These are phyloP conservation scores for Bombus consobrinus DNA, from an alignment of 1,140 invertebrate species.

Conservation along the genomic window DNA sequence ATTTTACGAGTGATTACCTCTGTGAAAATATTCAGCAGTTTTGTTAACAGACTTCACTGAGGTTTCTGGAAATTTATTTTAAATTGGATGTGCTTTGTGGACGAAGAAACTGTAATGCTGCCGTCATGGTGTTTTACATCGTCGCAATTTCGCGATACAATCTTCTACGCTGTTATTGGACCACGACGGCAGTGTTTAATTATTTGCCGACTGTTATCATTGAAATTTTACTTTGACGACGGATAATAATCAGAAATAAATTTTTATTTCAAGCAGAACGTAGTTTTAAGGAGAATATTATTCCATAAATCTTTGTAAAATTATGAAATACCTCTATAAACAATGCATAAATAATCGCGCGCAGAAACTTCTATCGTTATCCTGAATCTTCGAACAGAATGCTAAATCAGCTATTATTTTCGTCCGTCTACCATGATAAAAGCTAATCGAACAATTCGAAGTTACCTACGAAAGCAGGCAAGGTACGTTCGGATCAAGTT, in stretches of 20 bases:
- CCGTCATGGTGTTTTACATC: conserved; percentile 7
- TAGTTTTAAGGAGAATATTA: neutral
- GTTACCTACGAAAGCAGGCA: neutral
- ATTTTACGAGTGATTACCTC: conserved; percentile 42
- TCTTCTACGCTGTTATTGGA: neutral
- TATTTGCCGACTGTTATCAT: conserved; percentile 6
- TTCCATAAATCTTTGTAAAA: neutral
- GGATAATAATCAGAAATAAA: neutral
- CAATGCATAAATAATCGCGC: neutral
- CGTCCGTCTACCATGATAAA: neutral
- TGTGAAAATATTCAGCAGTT: conserved; percentile 49
- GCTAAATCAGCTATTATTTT: neutral
- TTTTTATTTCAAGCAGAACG: neutral
- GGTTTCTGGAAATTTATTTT: conserved; percentile 48
- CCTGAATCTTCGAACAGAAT: neutral
- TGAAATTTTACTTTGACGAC: neutral
- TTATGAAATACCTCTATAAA: neutral
- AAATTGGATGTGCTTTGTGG: conserved; percentile 40
- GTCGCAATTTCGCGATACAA: conserved; percentile 28
- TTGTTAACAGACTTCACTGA: conserved; percentile 27
- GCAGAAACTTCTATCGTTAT: neutral
- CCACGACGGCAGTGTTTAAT: neutral
- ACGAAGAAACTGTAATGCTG: conserved; percentile 31
- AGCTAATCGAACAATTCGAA: neutral
- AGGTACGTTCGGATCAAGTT: neutral